These are phyloP conservation scores for Xestia sexstrigata DNA, from an alignment of 2,888 invertebrate species.

Conservation along the genomic window DNA sequence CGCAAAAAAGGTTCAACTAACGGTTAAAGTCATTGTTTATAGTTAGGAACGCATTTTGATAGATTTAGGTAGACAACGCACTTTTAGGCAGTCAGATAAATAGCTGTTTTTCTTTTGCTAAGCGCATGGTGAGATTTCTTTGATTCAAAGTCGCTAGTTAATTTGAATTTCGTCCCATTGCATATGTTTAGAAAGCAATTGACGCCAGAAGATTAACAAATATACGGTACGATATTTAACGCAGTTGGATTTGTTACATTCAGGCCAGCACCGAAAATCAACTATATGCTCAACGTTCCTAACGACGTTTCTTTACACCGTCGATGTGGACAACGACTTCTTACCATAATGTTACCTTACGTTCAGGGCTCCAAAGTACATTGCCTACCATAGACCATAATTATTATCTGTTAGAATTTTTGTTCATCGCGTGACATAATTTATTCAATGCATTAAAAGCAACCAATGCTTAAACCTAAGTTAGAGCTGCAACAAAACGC, in stretches of 20 bases:
- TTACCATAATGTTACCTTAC: too few species aligned
- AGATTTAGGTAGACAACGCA: slow-evolving; percentile 10
- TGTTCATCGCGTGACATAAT: slow-evolving; percentile 42
- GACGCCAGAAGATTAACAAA: not conserved
- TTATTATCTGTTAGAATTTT: slow-evolving; percentile 18
- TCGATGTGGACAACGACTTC: not conserved
- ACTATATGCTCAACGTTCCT: not conserved
- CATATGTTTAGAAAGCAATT: not conserved
- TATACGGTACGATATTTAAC: too few species aligned
- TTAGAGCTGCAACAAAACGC: slow-evolving; percentile 53
- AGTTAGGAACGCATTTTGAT: slow-evolving; percentile 30
- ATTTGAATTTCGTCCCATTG: not conserved
- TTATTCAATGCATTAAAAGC: slow-evolving; percentile 48
- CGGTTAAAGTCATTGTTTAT: not conserved
- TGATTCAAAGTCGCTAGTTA: not conserved
- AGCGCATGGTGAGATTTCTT: not conserved
- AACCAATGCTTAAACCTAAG: slow-evolving; percentile 51
- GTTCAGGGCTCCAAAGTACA: not conserved
- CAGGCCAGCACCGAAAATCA: not conserved
- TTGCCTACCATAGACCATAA: slow-evolving; percentile 11
- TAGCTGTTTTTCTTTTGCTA: not conserved
- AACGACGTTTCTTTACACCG: not conserved
- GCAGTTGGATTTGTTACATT: not conserved
- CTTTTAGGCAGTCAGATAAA: not conserved
- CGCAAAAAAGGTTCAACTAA: not conserved